These are phyloP conservation scores for Hemicentrotus pulcherrimus DNA, from an alignment of 35 echinoderm and acorn worm genomes.

Conservation along the genomic window DNA sequence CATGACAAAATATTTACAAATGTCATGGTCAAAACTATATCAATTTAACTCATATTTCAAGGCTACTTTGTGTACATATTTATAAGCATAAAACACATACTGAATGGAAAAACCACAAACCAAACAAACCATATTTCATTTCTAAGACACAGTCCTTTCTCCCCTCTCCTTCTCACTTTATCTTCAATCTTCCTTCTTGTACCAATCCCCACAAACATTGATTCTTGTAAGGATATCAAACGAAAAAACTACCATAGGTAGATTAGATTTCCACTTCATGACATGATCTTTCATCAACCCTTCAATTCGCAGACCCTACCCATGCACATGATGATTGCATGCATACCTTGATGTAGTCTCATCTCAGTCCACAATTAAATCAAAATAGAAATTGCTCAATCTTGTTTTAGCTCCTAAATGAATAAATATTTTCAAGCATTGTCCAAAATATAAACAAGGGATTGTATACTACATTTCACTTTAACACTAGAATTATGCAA, in stretches of 20 bases:
- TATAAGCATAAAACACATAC: no score
- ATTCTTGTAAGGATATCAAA: neutral
- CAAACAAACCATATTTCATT: no score
- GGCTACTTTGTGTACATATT: no score
- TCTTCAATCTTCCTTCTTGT: neutral
- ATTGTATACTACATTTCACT: no score
- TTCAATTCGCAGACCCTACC: neutral
- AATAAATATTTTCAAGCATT: neutral
- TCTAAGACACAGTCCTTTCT: neutral
- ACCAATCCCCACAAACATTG: neutral
- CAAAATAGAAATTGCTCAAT: neutral
- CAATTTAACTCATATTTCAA: no score
- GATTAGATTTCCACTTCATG: neutral
- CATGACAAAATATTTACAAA: no score
- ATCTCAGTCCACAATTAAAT: neutral
- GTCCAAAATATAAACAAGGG: no score
- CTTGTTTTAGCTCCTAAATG: neutral
- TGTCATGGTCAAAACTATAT: no score
- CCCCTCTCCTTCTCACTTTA: neutral
- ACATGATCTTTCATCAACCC: neutral
- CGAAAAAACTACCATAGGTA: neutral
- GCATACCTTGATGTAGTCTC: neutral
- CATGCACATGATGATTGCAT: conserved; percentile 1
- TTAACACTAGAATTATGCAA: neutral
- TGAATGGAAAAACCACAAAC: no score